Base-by-base conservation (phyloP, 2,888 invertebrate genomes). In the Acleris laterana region DNA sequence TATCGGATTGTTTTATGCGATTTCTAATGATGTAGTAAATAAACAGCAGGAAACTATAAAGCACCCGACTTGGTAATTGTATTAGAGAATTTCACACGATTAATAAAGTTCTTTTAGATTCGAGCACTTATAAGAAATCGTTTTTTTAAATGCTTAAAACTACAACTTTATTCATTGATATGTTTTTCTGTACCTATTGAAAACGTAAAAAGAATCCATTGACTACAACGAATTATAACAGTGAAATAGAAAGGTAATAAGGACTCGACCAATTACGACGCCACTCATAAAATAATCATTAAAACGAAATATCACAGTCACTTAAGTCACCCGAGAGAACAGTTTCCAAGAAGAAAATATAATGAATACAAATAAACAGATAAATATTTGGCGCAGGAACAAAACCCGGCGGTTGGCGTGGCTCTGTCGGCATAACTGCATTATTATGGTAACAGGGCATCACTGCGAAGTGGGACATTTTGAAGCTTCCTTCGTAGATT, bases 361-460 rank as follows among this genome's bases (percentile, higher is more conserved):
- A 71, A 71, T 71, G 74, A 69, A 68, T 62, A 68, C 74, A 74
- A 78, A 74, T 76, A 77, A 75, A 74, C 74, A 77, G 71, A 75
- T 75, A 78, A 76, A 81, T 77, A 77, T 78, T 83, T 82, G 83
- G 81, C 83, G 77, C 67, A 57, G 70, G 68, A 73, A 71, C 75
- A 68, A 69, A 28, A 69, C 53, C 52, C 62, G 79, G 81, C 80
- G 74, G 74, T 59, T 74, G 69, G 71, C 74, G 76, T 75, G 67
- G 66, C 63, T 68, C 70, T 57, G 69, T 71, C 72, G 75, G 77
- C 78, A 76, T 78, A 78, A 77, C 75, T 72, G 72, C 70, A 68
- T 75, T 77, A 81, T 84, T 82, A 84, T 79, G 78, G 75, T 83
- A 81, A 68, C 49, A 42, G 50, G 48, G 49, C 20, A 20, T 38